Percentiles rank a stretch among this genome's conserved stretches.
phyloP scores from a whole-genome alignment of 2,797 vertebrate species.

The Sebastes hopkinsi region DNA sequence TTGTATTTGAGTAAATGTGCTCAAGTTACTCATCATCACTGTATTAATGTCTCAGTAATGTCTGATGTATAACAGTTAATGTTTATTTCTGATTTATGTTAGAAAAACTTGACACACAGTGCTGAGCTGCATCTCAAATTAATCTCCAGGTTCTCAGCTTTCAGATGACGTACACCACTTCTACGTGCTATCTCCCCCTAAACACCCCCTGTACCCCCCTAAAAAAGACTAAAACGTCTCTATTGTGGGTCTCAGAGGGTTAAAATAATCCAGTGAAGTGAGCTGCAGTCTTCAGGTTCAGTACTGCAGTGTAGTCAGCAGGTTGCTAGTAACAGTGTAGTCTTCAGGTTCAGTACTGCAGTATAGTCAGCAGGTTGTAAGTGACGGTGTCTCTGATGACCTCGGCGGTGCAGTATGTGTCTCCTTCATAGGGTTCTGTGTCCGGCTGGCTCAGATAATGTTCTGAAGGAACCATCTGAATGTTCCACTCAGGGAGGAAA shows the following conservation, averaged over 20 bases:
- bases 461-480: fast-evolving
- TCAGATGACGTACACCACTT: too few species aligned
- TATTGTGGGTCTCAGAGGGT: too few species aligned
- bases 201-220: too few species aligned
- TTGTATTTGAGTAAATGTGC: not conserved
- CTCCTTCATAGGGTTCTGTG: not conserved
- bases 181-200: too few species aligned
- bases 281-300: not conserved
- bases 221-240: too few species aligned
- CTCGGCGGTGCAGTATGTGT: constrained; percentile 28
- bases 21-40: too few species aligned
- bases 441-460: constrained; percentile 12
- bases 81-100: too few species aligned
- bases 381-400: constrained; percentile 47
- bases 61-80: too few species aligned
- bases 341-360: constrained; percentile 23
- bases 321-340: constrained; percentile 31
- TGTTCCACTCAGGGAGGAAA: constrained; percentile 49
- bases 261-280: too few species aligned
- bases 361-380: constrained; percentile 25
- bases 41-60: not conserved
- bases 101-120: too few species aligned
- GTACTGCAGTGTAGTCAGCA: constrained; percentile 26
- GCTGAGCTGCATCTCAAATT: too few species aligned
- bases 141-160: not conserved